phyloP scores from a whole-genome alignment of 2,113 vertebrate species.

The Sinocyclocheilus rhinocerous region DNA sequence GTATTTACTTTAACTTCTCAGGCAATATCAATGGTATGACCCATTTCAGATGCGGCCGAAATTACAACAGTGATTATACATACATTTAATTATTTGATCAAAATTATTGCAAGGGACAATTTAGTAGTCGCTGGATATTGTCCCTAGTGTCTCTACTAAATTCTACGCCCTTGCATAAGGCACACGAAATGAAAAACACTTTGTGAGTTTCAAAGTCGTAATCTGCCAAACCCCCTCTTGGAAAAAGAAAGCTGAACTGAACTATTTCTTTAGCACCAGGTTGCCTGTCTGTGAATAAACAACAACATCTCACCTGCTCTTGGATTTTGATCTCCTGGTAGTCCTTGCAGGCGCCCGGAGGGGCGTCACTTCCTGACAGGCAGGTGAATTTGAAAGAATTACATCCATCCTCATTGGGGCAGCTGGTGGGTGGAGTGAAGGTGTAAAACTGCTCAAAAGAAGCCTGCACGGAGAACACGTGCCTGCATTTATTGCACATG shows the following conservation, averaged over 20 bases:
- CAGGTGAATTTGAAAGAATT: slow-evolving; percentile 86
- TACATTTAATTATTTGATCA: too few species aligned
- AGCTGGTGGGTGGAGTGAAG: slow-evolving; percentile 77
- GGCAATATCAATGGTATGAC: too few species aligned
- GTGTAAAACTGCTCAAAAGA: slow-evolving; percentile 89
- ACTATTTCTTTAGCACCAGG: not conserved
- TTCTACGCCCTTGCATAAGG: too few species aligned
- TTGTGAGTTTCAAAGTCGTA: too few species aligned
- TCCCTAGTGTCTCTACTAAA: too few species aligned
- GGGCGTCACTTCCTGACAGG: slow-evolving; percentile 79
- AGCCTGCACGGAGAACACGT: slow-evolving; percentile 80
- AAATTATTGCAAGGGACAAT: too few species aligned
- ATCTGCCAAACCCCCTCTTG: too few species aligned
- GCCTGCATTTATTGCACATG: slow-evolving; percentile 89
- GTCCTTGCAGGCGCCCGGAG: slow-evolving; percentile 84
- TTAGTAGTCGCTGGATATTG: too few species aligned
- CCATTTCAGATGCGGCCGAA: too few species aligned
- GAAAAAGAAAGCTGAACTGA: not conserved
- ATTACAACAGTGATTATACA: too few species aligned
- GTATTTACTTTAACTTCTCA: too few species aligned
- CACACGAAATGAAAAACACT: too few species aligned
- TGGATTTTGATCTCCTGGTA: slow-evolving; percentile 98
- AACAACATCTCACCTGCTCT: slow-evolving; percentile 81
- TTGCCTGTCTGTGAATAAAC: not conserved
- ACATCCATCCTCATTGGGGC: slow-evolving; percentile 83